Evolutionary conservation across 2,113 vertebrate genomes (phyloP).

Genomic region (Eira barbara): DNA sequence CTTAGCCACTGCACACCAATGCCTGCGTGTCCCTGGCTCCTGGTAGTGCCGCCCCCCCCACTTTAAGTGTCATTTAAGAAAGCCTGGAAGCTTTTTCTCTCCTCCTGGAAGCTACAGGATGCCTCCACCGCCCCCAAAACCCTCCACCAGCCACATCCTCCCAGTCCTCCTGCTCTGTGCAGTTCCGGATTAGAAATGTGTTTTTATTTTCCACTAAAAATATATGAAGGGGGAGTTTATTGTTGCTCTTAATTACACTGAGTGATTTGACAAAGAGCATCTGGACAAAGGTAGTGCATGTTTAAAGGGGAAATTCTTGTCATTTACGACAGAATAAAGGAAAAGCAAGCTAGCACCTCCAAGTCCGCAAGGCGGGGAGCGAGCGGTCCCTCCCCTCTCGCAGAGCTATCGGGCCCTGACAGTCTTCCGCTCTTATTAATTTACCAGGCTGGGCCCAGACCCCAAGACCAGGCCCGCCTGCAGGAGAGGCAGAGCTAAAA

Average conservation of each 20-base stretch:
- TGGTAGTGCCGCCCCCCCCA: neutral
- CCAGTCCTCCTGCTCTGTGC: neutral
- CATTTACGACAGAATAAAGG: neutral
- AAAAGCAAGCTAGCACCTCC: neutral
- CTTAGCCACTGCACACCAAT: neutral
- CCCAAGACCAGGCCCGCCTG: conserved; percentile 66
- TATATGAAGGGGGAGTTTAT: conserved; percentile 40
- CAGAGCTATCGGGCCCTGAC: fast-evolving
- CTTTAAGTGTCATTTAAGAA: neutral
- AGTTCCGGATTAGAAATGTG: conserved; percentile 48
- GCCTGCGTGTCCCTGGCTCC: neutral
- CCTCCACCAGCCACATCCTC: neutral
- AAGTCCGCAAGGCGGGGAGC: fast-evolving
- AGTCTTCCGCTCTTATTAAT: conserved; percentile 73
- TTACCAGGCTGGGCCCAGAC: conserved; percentile 72
- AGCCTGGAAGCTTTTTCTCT: neutral
- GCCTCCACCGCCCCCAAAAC: neutral
- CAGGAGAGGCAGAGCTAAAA: conserved; percentile 76
- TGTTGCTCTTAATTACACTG: conserved; percentile 68
- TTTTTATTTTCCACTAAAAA: conserved; percentile 65
- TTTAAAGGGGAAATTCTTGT: neutral
- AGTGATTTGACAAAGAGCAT: conserved; percentile 59
- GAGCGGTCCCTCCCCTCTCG: neutral
- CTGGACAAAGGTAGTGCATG: neutral
- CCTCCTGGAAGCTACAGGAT: neutral